Percentiles rank a stretch among this genome's conserved stretches.
These are phyloP conservation scores for Meteorus cinctellus DNA, from an alignment of 2,888 invertebrate species.

Conservation along the genomic window DNA sequence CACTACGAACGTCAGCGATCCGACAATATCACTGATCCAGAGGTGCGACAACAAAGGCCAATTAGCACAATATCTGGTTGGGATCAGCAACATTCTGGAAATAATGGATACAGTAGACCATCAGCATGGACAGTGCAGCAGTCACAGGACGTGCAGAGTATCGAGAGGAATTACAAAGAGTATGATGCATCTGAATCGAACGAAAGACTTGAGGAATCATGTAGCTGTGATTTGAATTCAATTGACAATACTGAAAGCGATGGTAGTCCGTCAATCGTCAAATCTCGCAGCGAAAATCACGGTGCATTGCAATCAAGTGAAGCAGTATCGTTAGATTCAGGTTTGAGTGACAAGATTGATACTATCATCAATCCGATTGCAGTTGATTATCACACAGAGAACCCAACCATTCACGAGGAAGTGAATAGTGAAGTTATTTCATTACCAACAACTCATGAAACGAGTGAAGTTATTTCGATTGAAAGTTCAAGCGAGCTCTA, in stretches of 20 bases:
- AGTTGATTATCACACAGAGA: constrained; percentile 61
- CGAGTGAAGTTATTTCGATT: constrained; percentile 75
- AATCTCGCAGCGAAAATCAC: constrained; percentile 70
- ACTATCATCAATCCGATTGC: constrained; percentile 59
- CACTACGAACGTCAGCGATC: constrained; percentile 95
- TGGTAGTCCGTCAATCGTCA: constrained; percentile 74
- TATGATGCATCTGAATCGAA: constrained; percentile 58
- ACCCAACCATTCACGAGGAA: constrained; percentile 67
- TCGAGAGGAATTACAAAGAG: constrained; percentile 68
- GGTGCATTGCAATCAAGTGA: constrained; percentile 71
- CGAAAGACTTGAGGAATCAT: constrained; percentile 70
- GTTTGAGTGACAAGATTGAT: constrained; percentile 73
- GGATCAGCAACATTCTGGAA: constrained; percentile 80
- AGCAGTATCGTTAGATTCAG: constrained; percentile 75
- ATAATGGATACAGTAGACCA: constrained; percentile 68
- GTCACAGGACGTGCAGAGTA: constrained; percentile 64
- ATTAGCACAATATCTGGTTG: constrained; percentile 97
- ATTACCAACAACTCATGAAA: constrained; percentile 66
- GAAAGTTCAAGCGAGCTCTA: constrained; percentile 77
- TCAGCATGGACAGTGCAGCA: constrained; percentile 67
- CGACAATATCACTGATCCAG: constrained; percentile 96
- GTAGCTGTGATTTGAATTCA: constrained; percentile 73
- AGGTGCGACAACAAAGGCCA: constrained; percentile 92
- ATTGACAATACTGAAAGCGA: constrained; percentile 73
- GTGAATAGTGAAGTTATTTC: constrained; percentile 64